A percentile compares a stretch with the other conserved stretches of the same genome.
Evolutionary conservation across 2,888 invertebrate genomes (phyloP).

Genomic region (Leptopilina myrica): DNA sequence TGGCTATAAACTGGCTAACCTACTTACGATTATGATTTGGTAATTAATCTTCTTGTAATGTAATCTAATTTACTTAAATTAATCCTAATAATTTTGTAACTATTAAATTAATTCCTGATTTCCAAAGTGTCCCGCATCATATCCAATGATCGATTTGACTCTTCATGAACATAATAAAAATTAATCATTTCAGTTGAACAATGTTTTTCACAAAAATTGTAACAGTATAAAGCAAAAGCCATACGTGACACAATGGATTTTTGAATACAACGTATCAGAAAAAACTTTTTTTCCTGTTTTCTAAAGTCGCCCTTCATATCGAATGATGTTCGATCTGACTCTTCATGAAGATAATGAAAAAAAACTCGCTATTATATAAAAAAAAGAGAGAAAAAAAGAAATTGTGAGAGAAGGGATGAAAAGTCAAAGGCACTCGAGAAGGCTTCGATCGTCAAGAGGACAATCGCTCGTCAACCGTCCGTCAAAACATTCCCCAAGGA

Average conservation of each 20-base stretch:
- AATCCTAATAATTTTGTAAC: no score
- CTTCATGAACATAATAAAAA: no score
- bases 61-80: not conserved
- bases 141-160: no score
- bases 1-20: no score
- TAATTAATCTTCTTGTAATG: no score
- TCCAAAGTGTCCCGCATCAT: no score
- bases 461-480: conserved; percentile 74
- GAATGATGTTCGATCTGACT: not conserved
- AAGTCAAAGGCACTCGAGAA: conserved; percentile 42
- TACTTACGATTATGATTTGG: no score
- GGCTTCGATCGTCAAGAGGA: conserved; percentile 58
- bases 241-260: no score
- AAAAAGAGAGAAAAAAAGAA: conserved; percentile 11
- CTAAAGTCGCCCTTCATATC: not conserved
- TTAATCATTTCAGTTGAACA: no score
- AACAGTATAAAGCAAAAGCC: no score
- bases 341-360: conserved; percentile 36
- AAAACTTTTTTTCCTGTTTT: not conserved
- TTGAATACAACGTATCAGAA: not conserved
- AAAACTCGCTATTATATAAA: conserved; percentile 32
- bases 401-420: conserved; percentile 22
- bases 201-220: no score
- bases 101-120: no score
- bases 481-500: conserved; percentile 76